phyloP scores from a whole-genome alignment of 92 coral and sea anemone genomes.

The Porites cylindrica region DNA sequence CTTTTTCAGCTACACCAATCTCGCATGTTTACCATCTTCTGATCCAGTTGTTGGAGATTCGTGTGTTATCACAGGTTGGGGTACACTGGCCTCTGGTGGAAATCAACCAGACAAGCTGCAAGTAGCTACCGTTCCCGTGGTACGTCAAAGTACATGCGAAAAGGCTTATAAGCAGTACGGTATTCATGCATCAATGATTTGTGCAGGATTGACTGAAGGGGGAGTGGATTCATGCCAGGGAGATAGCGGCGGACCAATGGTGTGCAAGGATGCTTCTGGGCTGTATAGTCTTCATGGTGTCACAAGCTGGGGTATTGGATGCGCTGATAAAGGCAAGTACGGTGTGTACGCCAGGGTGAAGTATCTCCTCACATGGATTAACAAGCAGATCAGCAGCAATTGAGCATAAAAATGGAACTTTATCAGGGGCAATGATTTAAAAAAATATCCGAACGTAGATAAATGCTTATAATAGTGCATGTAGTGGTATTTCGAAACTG shows the following conservation, averaged over 20 bases:
- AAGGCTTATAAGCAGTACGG: background rate
- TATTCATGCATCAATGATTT: conserved; percentile 45
- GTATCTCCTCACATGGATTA: conserved; percentile 3
- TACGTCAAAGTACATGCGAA: conserved; percentile 1
- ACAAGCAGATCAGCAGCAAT: conserved; percentile 12
- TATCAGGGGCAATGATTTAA: background rate
- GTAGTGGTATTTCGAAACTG: too few relatives aligned
- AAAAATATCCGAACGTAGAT: background rate
- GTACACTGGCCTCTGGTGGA: conserved; percentile 22
- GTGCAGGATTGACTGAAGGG: conserved; percentile 45
- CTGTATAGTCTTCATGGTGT: conserved; percentile 34
- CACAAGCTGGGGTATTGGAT: conserved; percentile 53
- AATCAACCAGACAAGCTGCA: conserved; percentile 14
- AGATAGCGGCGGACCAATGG: conserved; percentile 58
- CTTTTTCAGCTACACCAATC: conserved; percentile 6
- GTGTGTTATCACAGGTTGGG: conserved; percentile 53
- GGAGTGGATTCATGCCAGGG: conserved; percentile 55
- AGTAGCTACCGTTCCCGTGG: conserved; percentile 40
- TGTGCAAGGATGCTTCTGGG: conserved; percentile 17
- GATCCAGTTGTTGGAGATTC: conserved; percentile 7
- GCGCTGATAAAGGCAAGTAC: conserved; percentile 8
- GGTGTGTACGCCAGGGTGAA: conserved; percentile 53
- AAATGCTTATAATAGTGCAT: background rate
- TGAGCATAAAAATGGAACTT: background rate
- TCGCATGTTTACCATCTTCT: conserved; percentile 33